Percentiles rank a stretch among this genome's conserved stretches.
Conservation (phyloP, 1,140 invertebrate genomes). For the Penaeus vannamei region DNA sequence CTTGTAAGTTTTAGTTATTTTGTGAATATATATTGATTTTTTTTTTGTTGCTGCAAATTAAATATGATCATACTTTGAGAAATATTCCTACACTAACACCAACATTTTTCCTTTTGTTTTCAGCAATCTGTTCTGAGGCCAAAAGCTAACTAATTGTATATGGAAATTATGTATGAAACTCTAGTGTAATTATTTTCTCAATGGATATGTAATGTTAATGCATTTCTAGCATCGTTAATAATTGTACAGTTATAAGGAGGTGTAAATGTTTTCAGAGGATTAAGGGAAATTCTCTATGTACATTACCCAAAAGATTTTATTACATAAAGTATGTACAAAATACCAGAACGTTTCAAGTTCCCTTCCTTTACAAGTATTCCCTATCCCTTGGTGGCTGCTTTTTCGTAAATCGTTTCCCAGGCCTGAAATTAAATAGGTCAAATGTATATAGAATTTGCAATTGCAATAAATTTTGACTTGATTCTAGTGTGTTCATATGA, state of each 20-base stretch:
- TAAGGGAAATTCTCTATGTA: constrained; percentile 44
- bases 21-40: too few relatives aligned
- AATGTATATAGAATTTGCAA: too few relatives aligned
- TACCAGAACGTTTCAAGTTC: neutral
- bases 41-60: too few relatives aligned
- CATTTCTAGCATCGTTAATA: neutral
- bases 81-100: neutral
- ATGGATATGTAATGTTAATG: neutral
- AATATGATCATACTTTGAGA: too few relatives aligned
- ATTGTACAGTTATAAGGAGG: constrained; percentile 29
- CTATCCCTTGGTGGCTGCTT: constrained; percentile 57
- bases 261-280: constrained; percentile 46
- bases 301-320: constrained; percentile 47
- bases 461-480: too few relatives aligned
- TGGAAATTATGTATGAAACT: neutral
- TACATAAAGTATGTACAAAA: neutral
- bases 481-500: too few relatives aligned
- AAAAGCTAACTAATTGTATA: constrained; percentile 36
- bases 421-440: neutral
- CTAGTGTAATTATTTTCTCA: neutral
- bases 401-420: constrained; percentile 54
- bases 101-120: neutral
- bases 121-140: constrained; percentile 65
- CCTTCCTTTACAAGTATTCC: constrained; percentile 46
- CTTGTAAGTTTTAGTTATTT: constrained; percentile 55